A percentile compares a stretch with the other conserved stretches of the same genome.
phyloP scores from a whole-genome alignment of 2,113 vertebrate genomes.

The Passer domesticus region DNA sequence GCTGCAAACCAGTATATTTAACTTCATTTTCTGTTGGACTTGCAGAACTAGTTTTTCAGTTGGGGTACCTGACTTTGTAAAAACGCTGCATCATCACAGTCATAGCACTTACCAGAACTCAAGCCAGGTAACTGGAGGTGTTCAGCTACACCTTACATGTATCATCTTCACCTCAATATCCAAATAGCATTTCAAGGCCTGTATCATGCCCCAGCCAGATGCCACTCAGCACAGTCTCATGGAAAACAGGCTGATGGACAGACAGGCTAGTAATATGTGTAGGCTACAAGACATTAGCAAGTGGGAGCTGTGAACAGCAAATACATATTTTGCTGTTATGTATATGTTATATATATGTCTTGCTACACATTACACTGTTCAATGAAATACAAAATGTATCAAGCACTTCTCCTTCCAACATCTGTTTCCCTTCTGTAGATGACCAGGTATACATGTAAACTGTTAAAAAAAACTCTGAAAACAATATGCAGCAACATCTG shows the following conservation, averaged over 20 bases:
- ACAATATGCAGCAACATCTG: background rate
- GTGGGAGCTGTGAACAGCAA: background rate
- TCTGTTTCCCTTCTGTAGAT: background rate
- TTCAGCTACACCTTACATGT: background rate
- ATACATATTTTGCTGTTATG: background rate
- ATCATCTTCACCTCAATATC: background rate
- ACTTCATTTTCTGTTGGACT: background rate
- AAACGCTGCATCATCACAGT: background rate
- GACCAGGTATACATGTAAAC: background rate
- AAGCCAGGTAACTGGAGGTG: background rate
- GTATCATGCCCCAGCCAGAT: background rate
- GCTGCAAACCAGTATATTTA: background rate
- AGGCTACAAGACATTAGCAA: background rate
- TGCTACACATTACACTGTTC: background rate
- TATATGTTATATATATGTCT: background rate
- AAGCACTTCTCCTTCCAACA: background rate
- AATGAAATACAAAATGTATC: background rate
- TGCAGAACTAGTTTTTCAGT: background rate
- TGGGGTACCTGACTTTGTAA: background rate
- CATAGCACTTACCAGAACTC: background rate
- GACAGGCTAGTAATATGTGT: background rate
- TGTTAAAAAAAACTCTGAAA: background rate
- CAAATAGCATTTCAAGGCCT: background rate
- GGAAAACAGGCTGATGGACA: background rate
- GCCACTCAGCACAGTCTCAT: background rate